phyloP scores from a whole-genome alignment of 2,113 vertebrate species.

The Crotalus viridis region DNA sequence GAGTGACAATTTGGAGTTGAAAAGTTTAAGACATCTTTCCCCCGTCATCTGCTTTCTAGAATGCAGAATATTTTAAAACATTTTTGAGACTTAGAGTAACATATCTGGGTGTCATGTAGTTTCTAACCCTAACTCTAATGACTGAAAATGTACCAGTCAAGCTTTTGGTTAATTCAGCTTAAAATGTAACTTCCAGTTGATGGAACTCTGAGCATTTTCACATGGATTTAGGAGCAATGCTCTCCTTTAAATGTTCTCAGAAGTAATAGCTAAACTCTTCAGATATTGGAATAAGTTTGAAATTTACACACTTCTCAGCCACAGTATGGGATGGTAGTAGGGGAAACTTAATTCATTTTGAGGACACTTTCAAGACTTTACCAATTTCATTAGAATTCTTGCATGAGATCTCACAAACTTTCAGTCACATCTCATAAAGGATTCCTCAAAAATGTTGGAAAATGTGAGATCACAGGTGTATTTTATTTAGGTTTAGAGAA shows the following conservation, averaged over 20 bases:
- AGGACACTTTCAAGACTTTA: neutral
- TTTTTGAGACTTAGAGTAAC: neutral
- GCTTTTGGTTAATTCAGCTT: neutral
- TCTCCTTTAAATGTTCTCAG: neutral
- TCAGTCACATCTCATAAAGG: neutral
- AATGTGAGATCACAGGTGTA: neutral
- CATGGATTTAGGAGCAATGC: neutral
- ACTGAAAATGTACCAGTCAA: neutral
- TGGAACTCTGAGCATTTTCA: neutral
- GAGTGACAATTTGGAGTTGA: slow-evolving; percentile 16
- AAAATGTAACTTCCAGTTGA: neutral
- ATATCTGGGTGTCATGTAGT: neutral
- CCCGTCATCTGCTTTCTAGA: neutral
- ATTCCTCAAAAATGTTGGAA: neutral
- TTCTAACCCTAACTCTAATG: neutral
- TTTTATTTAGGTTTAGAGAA: neutral
- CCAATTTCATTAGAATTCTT: neutral
- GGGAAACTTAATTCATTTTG: neutral
- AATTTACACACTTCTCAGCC: neutral
- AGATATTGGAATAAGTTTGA: neutral
- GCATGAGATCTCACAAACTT: neutral
- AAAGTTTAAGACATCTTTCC: neutral
- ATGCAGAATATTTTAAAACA: neutral
- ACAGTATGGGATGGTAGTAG: neutral
- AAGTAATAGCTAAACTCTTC: neutral